Evolutionary conservation across 2,888 invertebrate genomes (phyloP).

Genomic region (Augiades crinisus): DNA sequence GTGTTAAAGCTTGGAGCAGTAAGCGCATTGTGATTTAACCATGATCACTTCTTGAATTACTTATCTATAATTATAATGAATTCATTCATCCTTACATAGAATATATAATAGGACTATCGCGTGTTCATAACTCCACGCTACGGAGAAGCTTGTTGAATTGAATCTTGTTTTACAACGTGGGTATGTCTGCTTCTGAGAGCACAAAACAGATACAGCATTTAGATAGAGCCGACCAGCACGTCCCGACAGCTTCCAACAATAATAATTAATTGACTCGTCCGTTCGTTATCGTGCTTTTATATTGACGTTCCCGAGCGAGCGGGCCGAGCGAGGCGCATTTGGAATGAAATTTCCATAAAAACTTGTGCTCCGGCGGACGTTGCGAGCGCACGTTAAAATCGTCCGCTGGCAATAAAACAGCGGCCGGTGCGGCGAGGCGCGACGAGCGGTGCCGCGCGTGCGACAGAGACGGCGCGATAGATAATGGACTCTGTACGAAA

Average conservation of each 20-base stretch:
- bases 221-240: constrained; percentile 61
- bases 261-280: constrained; percentile 82
- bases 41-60: too few relatives aligned
- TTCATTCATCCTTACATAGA: not conserved
- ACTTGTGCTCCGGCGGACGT: constrained; percentile 81
- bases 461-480: constrained; percentile 68
- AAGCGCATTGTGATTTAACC: too few relatives aligned
- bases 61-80: too few relatives aligned
- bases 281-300: constrained; percentile 81
- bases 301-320: constrained; percentile 77
- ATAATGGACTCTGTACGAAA: constrained; percentile 78
- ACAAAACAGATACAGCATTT: constrained; percentile 54
- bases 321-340: constrained; percentile 75
- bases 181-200: constrained; percentile 38
- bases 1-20: too few relatives aligned
- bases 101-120: not conserved
- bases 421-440: constrained; percentile 79
- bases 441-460: constrained; percentile 69
- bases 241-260: constrained; percentile 78
- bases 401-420: constrained; percentile 81
- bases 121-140: constrained; percentile 1
- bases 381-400: constrained; percentile 82
- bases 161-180: constrained; percentile 37
- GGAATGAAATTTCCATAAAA: constrained; percentile 82
- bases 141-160: too few relatives aligned